A percentile compares a stretch with the other conserved stretches of the same genome.
Conservation (phyloP, 2,797 vertebrate genomes). For the Pipistrellus pipistrellus region DNA sequence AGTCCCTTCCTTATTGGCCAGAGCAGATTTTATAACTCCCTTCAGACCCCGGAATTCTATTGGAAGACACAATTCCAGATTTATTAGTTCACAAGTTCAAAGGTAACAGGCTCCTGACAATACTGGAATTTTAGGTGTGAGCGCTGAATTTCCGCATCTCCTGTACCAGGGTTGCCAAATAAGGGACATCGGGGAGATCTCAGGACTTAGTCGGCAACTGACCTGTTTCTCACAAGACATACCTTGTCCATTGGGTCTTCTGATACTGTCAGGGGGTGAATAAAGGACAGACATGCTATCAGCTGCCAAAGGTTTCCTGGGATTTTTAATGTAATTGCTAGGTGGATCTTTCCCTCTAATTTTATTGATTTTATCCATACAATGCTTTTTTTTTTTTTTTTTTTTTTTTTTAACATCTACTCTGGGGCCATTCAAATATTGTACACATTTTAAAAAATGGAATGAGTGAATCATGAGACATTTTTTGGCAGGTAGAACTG, state of each 20-base stretch:
- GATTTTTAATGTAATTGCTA: slow-evolving; percentile 75
- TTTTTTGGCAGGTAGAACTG: slow-evolving; percentile 63
- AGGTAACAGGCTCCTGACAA: slow-evolving; percentile 63
- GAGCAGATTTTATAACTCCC: slow-evolving; percentile 57
- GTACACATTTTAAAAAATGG: slow-evolving; percentile 57
- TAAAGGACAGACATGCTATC: slow-evolving; percentile 67
- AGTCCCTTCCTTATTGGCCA: slow-evolving; percentile 64
- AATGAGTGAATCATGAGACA: slow-evolving; percentile 61
- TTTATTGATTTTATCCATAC: slow-evolving; percentile 74
- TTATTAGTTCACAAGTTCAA: slow-evolving; percentile 74
- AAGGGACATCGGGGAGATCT: neutral
- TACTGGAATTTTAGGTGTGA: slow-evolving; percentile 71
- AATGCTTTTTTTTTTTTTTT: slow-evolving; percentile 37
- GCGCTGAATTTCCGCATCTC: neutral
- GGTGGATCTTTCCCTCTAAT: slow-evolving; percentile 52
- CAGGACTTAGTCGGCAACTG: neutral
- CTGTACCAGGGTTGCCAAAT: neutral
- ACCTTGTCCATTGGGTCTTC: slow-evolving; percentile 60
- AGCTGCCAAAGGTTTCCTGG: slow-evolving; percentile 68
- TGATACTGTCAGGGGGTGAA: slow-evolving; percentile 58
- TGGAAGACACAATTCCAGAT: slow-evolving; percentile 73
- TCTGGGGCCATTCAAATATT: slow-evolving; percentile 63
- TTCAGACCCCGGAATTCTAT: slow-evolving; percentile 52
- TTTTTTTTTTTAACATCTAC: slow-evolving; percentile 3
- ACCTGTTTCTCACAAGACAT: slow-evolving; percentile 61